Evolutionary conservation across 2,888 invertebrate genomes (phyloP).

Genomic region (Sesia apiformis): DNA sequence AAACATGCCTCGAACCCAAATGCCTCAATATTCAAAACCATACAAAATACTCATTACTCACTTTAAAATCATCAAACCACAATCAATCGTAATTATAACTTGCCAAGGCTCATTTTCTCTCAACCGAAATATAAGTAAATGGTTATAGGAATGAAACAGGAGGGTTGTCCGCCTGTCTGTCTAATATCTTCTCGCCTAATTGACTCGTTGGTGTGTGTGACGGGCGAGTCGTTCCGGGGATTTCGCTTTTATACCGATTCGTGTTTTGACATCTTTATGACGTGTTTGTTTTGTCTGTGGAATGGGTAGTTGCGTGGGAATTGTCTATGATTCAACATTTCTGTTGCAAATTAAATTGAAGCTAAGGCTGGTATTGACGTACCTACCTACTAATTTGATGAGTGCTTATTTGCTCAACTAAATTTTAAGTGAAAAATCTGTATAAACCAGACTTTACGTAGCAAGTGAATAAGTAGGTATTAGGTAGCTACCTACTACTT

Average conservation of each 20-base stretch:
- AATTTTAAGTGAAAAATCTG: too few species aligned
- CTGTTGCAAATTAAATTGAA: neutral
- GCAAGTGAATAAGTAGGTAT: too few species aligned
- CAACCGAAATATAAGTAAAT: too few species aligned
- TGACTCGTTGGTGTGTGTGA: constrained; percentile 27
- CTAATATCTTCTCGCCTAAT: constrained; percentile 7
- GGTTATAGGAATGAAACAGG: neutral
- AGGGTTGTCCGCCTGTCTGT: neutral
- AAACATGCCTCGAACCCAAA: too few species aligned
- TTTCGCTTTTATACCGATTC: constrained; percentile 17
- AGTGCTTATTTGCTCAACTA: neutral
- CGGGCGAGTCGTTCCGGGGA: constrained; percentile 29
- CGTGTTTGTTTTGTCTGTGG: neutral
- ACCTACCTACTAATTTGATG: neutral
- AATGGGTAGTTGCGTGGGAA: neutral
- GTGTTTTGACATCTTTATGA: constrained; percentile 33
- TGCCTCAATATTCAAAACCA: too few species aligned
- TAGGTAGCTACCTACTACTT: too few species aligned
- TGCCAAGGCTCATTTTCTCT: neutral
- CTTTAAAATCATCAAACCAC: too few species aligned
- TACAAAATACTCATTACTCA: too few species aligned
- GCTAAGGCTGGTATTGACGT: neutral
- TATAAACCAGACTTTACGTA: too few species aligned
- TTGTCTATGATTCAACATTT: neutral
- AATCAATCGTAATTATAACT: too few species aligned